phyloP scores from a whole-genome alignment of 2,113 vertebrate genomes.

The Corythornis vintsioides region DNA sequence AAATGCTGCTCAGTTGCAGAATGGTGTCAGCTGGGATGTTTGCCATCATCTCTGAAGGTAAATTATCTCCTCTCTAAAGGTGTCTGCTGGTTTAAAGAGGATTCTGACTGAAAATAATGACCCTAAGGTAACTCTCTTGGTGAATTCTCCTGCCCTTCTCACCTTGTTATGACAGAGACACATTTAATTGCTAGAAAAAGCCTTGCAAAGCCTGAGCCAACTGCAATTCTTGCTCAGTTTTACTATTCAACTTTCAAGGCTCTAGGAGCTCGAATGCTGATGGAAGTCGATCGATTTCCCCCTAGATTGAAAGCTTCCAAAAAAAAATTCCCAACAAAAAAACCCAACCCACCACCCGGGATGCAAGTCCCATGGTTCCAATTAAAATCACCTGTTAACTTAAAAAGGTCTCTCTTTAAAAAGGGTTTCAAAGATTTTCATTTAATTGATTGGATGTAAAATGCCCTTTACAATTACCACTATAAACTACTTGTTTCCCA shows the following conservation, averaged over 20 bases:
- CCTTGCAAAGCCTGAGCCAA: not conserved
- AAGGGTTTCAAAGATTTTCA: slow-evolving; percentile 98
- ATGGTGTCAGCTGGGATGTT: not conserved
- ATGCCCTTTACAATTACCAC: slow-evolving; percentile 93
- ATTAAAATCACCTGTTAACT: slow-evolving; percentile 98
- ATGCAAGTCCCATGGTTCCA: slow-evolving; percentile 88
- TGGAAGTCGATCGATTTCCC: slow-evolving; percentile 82
- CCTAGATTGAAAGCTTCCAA: slow-evolving; percentile 77
- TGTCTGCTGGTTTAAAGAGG: not conserved
- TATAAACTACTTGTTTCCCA: slow-evolving; percentile 88
- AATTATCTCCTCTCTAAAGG: not conserved
- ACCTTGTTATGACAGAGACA: not conserved
- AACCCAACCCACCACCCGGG: slow-evolving; percentile 46
- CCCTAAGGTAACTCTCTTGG: not conserved
- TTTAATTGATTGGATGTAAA: slow-evolving; percentile 95
- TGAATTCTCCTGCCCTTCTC: not conserved
- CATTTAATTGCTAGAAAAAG: not conserved
- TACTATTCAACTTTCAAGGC: slow-evolving; percentile 70
- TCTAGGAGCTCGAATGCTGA: slow-evolving; percentile 79
- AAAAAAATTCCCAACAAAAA: slow-evolving; percentile 43
- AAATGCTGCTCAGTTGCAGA: not conserved
- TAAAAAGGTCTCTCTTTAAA: slow-evolving; percentile 94
- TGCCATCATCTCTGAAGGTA: not conserved
- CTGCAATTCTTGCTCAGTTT: slow-evolving; percentile 51
- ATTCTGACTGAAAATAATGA: not conserved